Conservation (phyloP, 1,140 invertebrate species). For the Macrotrachela quadricornifera region DNA sequence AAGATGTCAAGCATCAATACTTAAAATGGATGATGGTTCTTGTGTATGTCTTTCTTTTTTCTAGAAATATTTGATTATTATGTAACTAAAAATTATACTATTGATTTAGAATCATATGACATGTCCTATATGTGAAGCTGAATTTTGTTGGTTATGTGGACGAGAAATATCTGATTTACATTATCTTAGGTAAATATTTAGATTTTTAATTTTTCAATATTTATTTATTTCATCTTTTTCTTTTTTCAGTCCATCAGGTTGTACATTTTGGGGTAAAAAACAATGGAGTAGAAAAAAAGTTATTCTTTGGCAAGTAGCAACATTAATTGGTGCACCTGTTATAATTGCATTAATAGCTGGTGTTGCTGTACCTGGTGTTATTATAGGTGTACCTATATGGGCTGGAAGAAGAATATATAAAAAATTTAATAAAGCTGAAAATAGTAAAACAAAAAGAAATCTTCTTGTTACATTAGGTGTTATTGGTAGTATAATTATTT, state of each 20-base stretch:
- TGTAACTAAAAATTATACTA: too few species aligned
- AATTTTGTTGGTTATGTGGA: conserved; percentile 98
- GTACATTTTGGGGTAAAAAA: conserved; percentile 97
- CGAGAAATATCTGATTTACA: conserved; percentile 91
- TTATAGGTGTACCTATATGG: conserved; percentile 73
- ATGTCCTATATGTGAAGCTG: conserved; percentile 77
- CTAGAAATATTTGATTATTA: too few species aligned
- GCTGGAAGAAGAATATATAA: conserved; percentile 47
- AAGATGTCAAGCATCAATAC: conserved; percentile 68
- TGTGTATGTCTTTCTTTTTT: conserved; percentile 32
- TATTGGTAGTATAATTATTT: conserved; percentile 43
- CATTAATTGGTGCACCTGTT: conserved; percentile 76
- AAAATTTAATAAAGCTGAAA: background rate
- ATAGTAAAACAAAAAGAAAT: conserved; percentile 12
- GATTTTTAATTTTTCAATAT: too few species aligned
- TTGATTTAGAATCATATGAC: conserved; percentile 25
- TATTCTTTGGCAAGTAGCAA: conserved; percentile 84
- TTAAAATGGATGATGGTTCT: conserved; percentile 93
- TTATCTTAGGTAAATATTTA: conserved; percentile 44
- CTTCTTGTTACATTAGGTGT: conserved; percentile 19
- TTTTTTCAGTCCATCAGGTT: conserved; percentile 62
- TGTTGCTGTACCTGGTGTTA: conserved; percentile 80
- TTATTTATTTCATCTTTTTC: too few species aligned
- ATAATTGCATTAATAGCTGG: conserved; percentile 82
- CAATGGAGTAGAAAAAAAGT: conserved; percentile 97